Base-by-base conservation (phyloP, 2,797 vertebrate species). In the Lepus townsendii region DNA sequence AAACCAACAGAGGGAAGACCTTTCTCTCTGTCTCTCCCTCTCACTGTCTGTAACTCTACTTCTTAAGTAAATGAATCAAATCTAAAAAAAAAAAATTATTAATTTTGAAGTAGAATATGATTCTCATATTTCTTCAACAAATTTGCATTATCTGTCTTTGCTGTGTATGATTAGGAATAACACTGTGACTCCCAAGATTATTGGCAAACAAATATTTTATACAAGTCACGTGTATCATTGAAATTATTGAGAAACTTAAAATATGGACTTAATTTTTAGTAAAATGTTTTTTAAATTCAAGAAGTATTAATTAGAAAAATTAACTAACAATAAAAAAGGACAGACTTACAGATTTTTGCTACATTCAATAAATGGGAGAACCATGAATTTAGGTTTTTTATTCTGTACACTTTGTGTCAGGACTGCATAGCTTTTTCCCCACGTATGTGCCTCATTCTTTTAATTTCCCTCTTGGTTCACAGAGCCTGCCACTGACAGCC, bases 341-440 rank as follows among this genome's bases (percentile, higher is more conserved):
- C 42, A 47, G 8, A 47, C 42, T 47, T 47, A 47, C 8, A 47
- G 42, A 47, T 47, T 75, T 86, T 91, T 85, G 54, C 5, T 78
- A 20, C 20, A 63, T 38, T 82, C n/a, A 42, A 60, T 91, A 63
- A 78, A 73, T 95, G 88, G 63, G 27, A 95, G 71, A 78, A 83
- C 2, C 16, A 38, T 20, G 30, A 83, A 2, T 38, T 77, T 52
- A 16, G 26, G 75, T 85, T 83, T 93, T 88, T 57, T 69, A 50
- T 24, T 52, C 47, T 88, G 14, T 52, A 50, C 2, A 27, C 1
- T 38, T 86, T 42, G 26, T 57, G 32, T 3, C 10, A 83, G 10
- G 24, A n/a, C n/a, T 22, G 2, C 19, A 66, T 14, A 52, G 47
- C 7, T 83, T 20, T 63, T 79, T 92, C 77, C 27, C 26, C 30